phyloP scores from a whole-genome alignment of 2,113 vertebrate genomes.

The Gallinago undulata region DNA sequence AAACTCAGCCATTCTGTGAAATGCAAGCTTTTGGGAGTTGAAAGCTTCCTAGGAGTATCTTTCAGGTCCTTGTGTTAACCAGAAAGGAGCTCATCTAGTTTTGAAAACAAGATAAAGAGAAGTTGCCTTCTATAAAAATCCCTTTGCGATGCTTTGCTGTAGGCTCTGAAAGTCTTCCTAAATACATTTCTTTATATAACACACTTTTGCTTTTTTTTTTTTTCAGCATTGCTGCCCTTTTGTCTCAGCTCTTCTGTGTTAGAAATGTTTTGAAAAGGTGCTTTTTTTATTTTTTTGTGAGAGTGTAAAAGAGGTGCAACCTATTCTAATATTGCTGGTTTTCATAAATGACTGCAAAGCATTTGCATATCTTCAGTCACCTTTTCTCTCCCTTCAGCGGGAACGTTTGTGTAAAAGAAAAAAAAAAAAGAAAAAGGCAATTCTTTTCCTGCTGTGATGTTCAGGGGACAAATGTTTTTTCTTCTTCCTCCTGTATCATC shows the following conservation, averaged over 20 bases:
- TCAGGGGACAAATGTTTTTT: constrained; percentile 14
- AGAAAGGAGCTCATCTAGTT: neutral
- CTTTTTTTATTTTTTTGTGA: neutral
- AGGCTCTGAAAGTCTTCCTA: neutral
- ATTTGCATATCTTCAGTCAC: constrained; percentile 11
- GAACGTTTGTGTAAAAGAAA: neutral
- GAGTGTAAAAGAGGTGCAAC: neutral
- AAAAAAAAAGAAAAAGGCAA: neutral
- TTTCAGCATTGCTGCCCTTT: neutral
- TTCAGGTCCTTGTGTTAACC: neutral
- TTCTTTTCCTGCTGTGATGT: constrained; percentile 27
- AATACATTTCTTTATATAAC: constrained; percentile 24
- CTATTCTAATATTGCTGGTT: neutral
- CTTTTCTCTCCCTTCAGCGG: neutral
- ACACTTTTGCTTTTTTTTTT: neutral
- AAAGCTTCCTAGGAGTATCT: neutral
- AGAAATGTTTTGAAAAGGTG: constrained; percentile 18
- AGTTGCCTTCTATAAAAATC: constrained; percentile 13
- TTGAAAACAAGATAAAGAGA: constrained; percentile 46
- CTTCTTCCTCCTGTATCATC: neutral
- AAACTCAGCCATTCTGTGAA: neutral
- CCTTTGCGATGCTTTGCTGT: neutral
- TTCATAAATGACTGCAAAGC: neutral
- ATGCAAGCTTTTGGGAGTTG: neutral
- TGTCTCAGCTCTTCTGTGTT: neutral